phyloP scores from a whole-genome alignment of 2,888 invertebrate genomes.

The Hemaris fuciformis region DNA sequence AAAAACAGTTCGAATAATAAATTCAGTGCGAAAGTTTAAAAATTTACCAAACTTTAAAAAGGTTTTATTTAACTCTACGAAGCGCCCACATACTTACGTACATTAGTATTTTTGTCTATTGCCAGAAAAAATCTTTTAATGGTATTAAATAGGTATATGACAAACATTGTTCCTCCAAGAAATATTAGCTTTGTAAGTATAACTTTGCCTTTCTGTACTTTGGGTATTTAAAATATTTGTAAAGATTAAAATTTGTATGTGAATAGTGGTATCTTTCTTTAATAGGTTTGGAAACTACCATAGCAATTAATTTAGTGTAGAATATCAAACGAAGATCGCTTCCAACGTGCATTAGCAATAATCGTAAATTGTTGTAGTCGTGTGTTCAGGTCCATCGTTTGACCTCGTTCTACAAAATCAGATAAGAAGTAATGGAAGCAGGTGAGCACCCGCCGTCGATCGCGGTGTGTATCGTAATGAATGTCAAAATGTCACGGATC shows the following conservation, averaged over 20 bases:
- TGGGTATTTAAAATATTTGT: too few relatives aligned
- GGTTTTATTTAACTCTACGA: too few relatives aligned
- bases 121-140: background rate
- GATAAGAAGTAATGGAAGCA: slow-evolving; percentile 65
- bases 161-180: too few relatives aligned
- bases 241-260: too few relatives aligned
- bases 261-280: background rate
- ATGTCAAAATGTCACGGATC: slow-evolving; percentile 46
- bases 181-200: too few relatives aligned
- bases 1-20: too few relatives aligned
- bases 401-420: slow-evolving; percentile 65
- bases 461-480: slow-evolving; percentile 36
- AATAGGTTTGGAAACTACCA: background rate
- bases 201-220: too few relatives aligned
- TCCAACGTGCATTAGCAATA: slow-evolving; percentile 27
- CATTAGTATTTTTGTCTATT: background rate
- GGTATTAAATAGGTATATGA: too few relatives aligned
- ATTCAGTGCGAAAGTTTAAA: too few relatives aligned
- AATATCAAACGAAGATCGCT: slow-evolving; percentile 9
- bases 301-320: background rate
- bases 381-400: slow-evolving; percentile 35
- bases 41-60: too few relatives aligned
- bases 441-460: slow-evolving; percentile 52
- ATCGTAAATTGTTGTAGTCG: slow-evolving; percentile 33
- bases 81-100: too few relatives aligned